These are phyloP conservation scores for Pseudanteris insignis DNA, from an alignment of 2,888 invertebrate genomes.

Conservation along the genomic window DNA sequence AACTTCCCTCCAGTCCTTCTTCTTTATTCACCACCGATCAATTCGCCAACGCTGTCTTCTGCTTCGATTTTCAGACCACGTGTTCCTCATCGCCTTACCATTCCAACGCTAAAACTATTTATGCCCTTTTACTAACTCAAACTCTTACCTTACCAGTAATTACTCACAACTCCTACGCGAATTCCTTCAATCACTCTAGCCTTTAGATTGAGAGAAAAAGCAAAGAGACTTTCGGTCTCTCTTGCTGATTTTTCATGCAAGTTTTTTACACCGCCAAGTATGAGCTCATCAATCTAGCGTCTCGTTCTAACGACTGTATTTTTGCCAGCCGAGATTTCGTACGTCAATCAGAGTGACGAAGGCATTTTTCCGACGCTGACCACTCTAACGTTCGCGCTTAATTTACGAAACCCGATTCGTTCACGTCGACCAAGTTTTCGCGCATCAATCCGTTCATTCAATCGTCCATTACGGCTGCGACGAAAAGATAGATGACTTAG, in stretches of 20 bases:
- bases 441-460: slow-evolving; percentile 40
- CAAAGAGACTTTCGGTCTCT: too few relatives aligned
- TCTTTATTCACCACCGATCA: slow-evolving; percentile 42
- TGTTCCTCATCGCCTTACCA: slow-evolving; percentile 8
- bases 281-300: slow-evolving; percentile 38
- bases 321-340: slow-evolving; percentile 31
- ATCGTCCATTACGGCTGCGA: slow-evolving; percentile 39
- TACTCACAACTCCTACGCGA: too few relatives aligned
- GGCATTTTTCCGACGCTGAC: slow-evolving; percentile 38
- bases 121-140: too few relatives aligned
- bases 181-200: too few relatives aligned
- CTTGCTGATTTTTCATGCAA: slow-evolving; percentile 20
- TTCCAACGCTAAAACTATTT: too few relatives aligned
- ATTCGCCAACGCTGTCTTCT: slow-evolving; percentile 12
- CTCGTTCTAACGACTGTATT: slow-evolving; percentile 30
- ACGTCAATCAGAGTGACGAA: slow-evolving; percentile 36
- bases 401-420: slow-evolving; percentile 32
- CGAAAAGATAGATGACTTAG: slow-evolving; percentile 42
- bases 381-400: slow-evolving; percentile 32
- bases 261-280: slow-evolving; percentile 24
- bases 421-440: slow-evolving; percentile 35
- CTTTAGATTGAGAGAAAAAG: too few relatives aligned
- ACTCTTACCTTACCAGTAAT: too few relatives aligned
- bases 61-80: slow-evolving; percentile 20
- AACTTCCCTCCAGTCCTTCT: slow-evolving; percentile 40